Conservation (phyloP, 2,113 vertebrate genomes). For the Lepidothrix coronata region DNA sequence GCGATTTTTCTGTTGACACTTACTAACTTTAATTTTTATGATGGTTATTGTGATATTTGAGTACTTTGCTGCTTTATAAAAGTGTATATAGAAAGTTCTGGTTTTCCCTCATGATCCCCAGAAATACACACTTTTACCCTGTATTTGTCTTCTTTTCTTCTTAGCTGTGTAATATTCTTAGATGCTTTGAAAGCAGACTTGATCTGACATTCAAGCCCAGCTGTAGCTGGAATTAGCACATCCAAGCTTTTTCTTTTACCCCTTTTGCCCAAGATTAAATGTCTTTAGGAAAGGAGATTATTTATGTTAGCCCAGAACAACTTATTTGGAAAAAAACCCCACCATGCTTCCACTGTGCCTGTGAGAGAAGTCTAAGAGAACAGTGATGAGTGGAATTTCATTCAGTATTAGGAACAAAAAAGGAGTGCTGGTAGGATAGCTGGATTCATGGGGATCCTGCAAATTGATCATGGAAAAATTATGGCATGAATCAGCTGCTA, state of each 20-base stretch:
- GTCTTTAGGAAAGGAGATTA: neutral
- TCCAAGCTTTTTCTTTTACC: neutral
- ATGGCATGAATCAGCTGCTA: neutral
- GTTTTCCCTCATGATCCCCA: neutral
- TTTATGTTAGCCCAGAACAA: neutral
- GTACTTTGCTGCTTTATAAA: neutral
- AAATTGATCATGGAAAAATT: neutral
- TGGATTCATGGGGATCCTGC: neutral
- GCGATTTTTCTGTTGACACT: neutral
- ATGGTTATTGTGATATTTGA: neutral
- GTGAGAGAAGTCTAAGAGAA: neutral
- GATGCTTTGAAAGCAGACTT: neutral
- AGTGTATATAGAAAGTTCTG: neutral
- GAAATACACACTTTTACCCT: neutral
- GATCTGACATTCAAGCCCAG: neutral
- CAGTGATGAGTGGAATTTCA: neutral
- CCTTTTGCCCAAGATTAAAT: neutral
- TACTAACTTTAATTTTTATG: neutral
- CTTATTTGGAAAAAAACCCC: neutral
- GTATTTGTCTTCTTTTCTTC: neutral
- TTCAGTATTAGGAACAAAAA: neutral
- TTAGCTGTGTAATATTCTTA: neutral
- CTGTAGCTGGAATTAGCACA: neutral
- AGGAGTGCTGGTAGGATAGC: neutral
- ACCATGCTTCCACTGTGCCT: neutral